Conservation (phyloP, 2,888 invertebrate species). For the Cephus rjabovi region DNA sequence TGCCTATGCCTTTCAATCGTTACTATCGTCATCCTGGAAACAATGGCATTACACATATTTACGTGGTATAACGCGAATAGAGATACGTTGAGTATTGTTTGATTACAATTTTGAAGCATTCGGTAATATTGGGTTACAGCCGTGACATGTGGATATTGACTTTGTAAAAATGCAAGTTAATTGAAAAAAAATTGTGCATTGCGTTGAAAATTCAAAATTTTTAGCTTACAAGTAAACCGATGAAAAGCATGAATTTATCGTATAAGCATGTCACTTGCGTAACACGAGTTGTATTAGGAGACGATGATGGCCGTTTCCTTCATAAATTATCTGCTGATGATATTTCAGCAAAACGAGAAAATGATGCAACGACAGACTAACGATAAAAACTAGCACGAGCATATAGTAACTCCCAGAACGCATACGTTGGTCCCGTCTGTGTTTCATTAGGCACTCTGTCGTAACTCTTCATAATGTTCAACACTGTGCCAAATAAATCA, state of each 20-base stretch:
- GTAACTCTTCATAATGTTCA: constrained; percentile 41
- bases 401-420: background rate
- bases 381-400: background rate
- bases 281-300: background rate
- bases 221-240: background rate
- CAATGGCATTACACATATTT: background rate
- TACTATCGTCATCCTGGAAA: background rate
- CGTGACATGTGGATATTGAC: background rate
- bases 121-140: background rate
- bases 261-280: background rate
- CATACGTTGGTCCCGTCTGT: background rate
- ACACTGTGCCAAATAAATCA: constrained; percentile 45
- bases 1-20: background rate
- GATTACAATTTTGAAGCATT: background rate
- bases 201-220: background rate
- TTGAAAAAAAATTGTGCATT: background rate
- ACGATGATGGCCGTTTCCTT: background rate
- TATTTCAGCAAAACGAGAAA: background rate
- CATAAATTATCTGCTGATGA: background rate
- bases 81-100: background rate
- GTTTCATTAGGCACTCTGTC: constrained; percentile 45
- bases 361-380: background rate
- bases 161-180: background rate
- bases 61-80: background rate
- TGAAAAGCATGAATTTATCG: background rate